Percentiles rank a stretch among this genome's conserved stretches.
phyloP scores from a whole-genome alignment of 2,888 invertebrate genomes.

The Candidula unifasciata region DNA sequence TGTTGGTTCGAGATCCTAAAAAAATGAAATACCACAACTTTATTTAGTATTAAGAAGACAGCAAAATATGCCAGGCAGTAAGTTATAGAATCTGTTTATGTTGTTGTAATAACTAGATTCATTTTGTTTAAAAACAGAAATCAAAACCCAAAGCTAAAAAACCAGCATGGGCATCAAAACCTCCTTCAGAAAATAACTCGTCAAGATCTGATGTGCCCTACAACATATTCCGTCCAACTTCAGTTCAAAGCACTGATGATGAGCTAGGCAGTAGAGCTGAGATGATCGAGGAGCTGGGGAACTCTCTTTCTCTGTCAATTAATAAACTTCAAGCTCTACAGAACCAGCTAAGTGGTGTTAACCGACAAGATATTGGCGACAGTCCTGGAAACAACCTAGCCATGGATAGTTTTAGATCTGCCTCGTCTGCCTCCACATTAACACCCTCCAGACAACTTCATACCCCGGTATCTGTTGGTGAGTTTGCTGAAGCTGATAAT shows the following conservation, averaged over 20 bases:
- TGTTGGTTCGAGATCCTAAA: too few species aligned
- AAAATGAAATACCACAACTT: too few species aligned
- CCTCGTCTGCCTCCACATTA: constrained; percentile 34
- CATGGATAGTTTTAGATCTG: constrained; percentile 50
- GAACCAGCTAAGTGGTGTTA: constrained; percentile 56
- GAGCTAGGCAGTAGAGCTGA: constrained; percentile 17
- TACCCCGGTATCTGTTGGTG: constrained; percentile 35
- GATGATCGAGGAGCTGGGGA: constrained; percentile 60
- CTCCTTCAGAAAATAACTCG: constrained; percentile 39
- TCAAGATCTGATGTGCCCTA: constrained; percentile 59
- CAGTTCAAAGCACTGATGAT: constrained; percentile 65
- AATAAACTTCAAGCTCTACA: constrained; percentile 58
- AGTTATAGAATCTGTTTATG: too few species aligned
- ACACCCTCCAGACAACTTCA: constrained; percentile 6
- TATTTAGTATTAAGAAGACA: too few species aligned
- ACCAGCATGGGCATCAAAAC: constrained; percentile 50
- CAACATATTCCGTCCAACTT: constrained; percentile 67
- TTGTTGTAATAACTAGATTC: too few species aligned
- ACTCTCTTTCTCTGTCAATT: constrained; percentile 59
- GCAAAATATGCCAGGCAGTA: too few species aligned
- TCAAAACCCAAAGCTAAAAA: constrained; percentile 24
- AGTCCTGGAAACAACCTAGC: constrained; percentile 19
- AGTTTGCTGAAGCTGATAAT: constrained; percentile 36
- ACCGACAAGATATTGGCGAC: constrained; percentile 48
- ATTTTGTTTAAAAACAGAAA: too few species aligned